Evolutionary conservation across 64 coral and sea anemone genomes (phyloP), one percentile per base, ranked within the genome.

Genomic region (Montipora sp.): DNA sequence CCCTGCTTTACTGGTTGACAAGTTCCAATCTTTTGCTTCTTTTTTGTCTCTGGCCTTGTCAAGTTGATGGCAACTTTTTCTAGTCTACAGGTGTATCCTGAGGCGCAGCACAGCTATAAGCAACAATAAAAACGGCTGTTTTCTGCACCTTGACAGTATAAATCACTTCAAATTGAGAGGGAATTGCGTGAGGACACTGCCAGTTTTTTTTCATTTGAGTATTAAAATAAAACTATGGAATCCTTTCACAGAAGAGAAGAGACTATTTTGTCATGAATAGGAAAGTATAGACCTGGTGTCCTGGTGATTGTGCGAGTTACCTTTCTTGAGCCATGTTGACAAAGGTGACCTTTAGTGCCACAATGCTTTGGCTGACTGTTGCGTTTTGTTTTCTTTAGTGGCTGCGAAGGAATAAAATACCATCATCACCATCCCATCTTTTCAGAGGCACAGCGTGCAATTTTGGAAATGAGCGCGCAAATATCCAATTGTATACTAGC

Each of bases 291-390:
- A 36, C 36, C 36, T 36, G 36, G 36, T 36, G 36, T 36, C 36
- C 36, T 36, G 36, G 36, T 36, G 36, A 36, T 36, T 36, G 36
- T 36, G 36, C 36, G 36, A 36, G 36, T 36, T 36, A 85, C 82
- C 82, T 85, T 85, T 71, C 82, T 85, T 45, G 82, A 85, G 46
- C 82, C 82, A 21, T 65, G 45, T 72, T 71, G 7, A 48, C 82
- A 85, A 21, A 16, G 63, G 21, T 85, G 82, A 51, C 19, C 65
- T 18, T 71, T 71, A 10, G 44, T 50, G 20, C 82, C 82, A n/a
- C 82, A 85, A 11, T 85, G 82, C n/a, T 85, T 85, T 13, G 9
- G 18, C 21, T 12, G 82, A 14, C 27, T 43, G 21, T 50, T 85
- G 6, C 47, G 70, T 50, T 72, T 85, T 51, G 61, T 3, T n/a